Percentiles rank a stretch among this genome's conserved stretches.
Conservation (phyloP, 2,797 vertebrate species). For the Amblyraja radiata region DNA sequence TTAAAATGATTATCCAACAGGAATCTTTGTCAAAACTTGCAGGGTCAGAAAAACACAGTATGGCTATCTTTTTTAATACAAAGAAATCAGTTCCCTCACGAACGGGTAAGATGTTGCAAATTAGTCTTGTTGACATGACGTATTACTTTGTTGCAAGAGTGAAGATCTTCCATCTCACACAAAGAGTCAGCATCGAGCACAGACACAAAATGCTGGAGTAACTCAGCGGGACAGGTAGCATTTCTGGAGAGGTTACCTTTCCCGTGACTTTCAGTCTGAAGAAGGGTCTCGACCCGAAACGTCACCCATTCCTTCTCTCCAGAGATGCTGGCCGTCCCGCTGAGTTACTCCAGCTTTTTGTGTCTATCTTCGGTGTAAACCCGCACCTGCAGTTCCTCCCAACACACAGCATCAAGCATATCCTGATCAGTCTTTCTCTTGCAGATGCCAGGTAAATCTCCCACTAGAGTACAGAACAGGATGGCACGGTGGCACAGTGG, state of each 20-base stretch:
- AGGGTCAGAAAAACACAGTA: neutral
- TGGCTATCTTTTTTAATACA: neutral
- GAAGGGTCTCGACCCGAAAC: no score
- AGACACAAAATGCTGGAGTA: no score
- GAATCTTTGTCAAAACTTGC: constrained; percentile 1
- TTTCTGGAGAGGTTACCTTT: no score
- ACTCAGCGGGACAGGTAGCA: no score
- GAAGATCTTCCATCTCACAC: neutral
- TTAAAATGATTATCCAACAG: neutral
- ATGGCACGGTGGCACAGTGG: no score
- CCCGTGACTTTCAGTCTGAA: no score
- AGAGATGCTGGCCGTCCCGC: no score
- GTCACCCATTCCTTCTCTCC: no score
- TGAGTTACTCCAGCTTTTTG: no score
- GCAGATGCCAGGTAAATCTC: constrained; percentile 11
- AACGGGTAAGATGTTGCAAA: neutral
- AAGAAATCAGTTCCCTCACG: neutral
- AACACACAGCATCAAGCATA: neutral
- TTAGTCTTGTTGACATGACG: constrained; percentile 11
- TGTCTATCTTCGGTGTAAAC: no score
- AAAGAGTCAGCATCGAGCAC: neutral
- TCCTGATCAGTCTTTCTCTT: neutral
- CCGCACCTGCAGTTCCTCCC: no score
- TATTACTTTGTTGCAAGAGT: neutral
- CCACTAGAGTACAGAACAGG: no score